Evolutionary conservation across 1,140 invertebrate species (phyloP).

Genomic region (Drosophila novamexicana): DNA sequence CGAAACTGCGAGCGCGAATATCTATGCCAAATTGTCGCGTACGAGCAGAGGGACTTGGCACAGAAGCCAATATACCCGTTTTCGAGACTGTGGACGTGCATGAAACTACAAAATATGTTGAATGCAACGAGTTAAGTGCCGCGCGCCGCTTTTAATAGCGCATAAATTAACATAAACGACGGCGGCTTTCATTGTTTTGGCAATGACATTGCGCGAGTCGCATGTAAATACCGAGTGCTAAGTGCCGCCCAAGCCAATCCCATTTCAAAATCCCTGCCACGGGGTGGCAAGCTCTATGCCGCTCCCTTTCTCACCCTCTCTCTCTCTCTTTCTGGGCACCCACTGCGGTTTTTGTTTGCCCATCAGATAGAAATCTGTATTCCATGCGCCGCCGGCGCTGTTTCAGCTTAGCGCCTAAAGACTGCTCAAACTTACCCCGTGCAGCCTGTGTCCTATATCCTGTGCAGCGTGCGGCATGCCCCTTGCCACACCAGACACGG

Average conservation of each 20-base stretch:
- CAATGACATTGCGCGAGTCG: constrained; percentile 75
- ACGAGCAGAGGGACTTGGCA: no score
- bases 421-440: constrained; percentile 43
- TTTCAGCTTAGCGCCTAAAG: constrained; percentile 53
- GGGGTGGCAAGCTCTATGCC: constrained; percentile 25
- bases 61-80: no score
- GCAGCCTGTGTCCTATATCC: not conserved
- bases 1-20: no score
- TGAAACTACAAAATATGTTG: not conserved
- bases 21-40: no score
- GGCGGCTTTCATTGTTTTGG: constrained; percentile 54
- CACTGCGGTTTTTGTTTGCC: constrained; percentile 81
- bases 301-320: not conserved
- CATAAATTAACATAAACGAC: constrained; percentile 80
- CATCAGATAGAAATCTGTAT: constrained; percentile 77
- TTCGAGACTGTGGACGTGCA: no score
- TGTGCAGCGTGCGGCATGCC: not conserved
- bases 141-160: constrained; percentile 76
- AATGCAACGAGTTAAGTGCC: constrained; percentile 72
- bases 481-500: not conserved
- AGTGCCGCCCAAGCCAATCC: constrained; percentile 27
- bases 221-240: constrained; percentile 64
- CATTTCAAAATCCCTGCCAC: constrained; percentile 30
- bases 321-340: constrained; percentile 41
- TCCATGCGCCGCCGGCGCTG: constrained; percentile 15